Base-by-base conservation (phyloP, 2,113 vertebrate species). In the Xenopus laevis region DNA sequence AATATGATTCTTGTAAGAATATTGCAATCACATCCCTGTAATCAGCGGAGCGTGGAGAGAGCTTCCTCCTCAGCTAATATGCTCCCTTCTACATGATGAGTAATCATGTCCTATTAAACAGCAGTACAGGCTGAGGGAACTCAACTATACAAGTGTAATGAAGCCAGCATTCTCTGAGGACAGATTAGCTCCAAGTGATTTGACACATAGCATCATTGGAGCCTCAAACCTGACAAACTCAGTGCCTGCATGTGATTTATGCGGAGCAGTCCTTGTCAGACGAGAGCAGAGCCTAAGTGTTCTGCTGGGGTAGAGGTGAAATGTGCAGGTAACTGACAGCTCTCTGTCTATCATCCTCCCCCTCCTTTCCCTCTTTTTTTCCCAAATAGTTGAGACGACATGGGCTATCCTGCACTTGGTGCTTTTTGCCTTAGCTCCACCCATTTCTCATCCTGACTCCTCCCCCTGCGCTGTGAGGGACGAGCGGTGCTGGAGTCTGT, bases 161-260 rank as follows among this genome's bases (percentile, higher is more conserved):
- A 92, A 93, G 92, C 92, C 89, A 82, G 87, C 89, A 90, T 87
- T 89, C 91, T 92, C 92, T 86, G 84, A 55, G 91, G 92, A 91
- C 90, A 93, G 90, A 93, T 93, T 93, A 93, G 92, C 91, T 88
- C 87, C 91, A 91, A 93, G 87, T 91, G 92, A 92, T 92, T 93
- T 92, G 92, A 93, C 92, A 92, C 89, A 90, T 82, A 92, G 90
- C 92, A 91, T 93, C 91, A 91, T 90, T 88, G 87, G 90, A 88
- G 87, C 91, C 90, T 92, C 92, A 89, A 83, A 90, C 88, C 91
- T 90, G 91, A 93, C 91, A 92, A 91, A 93, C 91, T 93, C 88
- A 86, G 89, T 86, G 89, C 90, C 89, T 86, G 87, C 85, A 86
- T 84, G 89, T 91, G 91, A 93, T 93, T 93, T 92, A 92, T 89